Evolutionary conservation across 2,113 vertebrate genomes (phyloP).

Genomic region (Prochilodus magdalenae): DNA sequence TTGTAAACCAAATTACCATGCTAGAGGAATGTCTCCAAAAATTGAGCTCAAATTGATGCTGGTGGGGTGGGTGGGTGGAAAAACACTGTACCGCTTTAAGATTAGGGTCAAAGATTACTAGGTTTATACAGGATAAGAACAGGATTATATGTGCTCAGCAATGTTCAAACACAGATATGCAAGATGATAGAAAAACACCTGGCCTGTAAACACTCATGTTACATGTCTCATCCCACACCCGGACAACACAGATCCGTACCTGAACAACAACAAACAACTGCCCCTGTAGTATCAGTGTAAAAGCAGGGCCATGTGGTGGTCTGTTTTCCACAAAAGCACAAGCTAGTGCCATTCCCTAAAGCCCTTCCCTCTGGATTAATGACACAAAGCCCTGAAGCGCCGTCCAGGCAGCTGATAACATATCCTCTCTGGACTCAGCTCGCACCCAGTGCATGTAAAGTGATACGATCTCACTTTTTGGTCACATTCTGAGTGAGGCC

Average conservation of each 20-base stretch:
- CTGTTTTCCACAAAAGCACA: slow-evolving; percentile 6
- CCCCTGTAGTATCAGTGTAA: background rate
- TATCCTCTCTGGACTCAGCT: slow-evolving; percentile 7
- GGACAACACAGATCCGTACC: slow-evolving; percentile 11
- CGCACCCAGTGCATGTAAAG: background rate
- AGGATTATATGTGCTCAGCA: slow-evolving; percentile 77
- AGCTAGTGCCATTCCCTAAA: background rate
- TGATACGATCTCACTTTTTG: slow-evolving; percentile 4
- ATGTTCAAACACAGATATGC: slow-evolving; percentile 80
- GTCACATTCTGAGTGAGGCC: slow-evolving; percentile 27
- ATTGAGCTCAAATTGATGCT: slow-evolving; percentile 18
- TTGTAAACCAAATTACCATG: slow-evolving; percentile 40
- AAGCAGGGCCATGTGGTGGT: background rate
- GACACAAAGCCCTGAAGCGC: slow-evolving; percentile 36
- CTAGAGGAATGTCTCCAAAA: slow-evolving; percentile 8
- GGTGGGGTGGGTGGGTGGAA: slow-evolving; percentile 58
- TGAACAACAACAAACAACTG: background rate
- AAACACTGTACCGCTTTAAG: slow-evolving; percentile 68
- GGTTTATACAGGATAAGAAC: slow-evolving; percentile 78
- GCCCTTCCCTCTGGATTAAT: slow-evolving; percentile 16
- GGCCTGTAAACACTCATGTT: slow-evolving; percentile 67
- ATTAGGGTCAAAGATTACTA: slow-evolving; percentile 83
- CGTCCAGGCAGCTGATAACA: slow-evolving; percentile 21
- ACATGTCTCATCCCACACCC: background rate
- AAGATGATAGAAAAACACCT: slow-evolving; percentile 57